Percentiles rank a stretch among this genome's conserved stretches.
These are phyloP conservation scores for Papilio aristodemus DNA, from an alignment of 1,140 invertebrate species.

Conservation along the genomic window DNA sequence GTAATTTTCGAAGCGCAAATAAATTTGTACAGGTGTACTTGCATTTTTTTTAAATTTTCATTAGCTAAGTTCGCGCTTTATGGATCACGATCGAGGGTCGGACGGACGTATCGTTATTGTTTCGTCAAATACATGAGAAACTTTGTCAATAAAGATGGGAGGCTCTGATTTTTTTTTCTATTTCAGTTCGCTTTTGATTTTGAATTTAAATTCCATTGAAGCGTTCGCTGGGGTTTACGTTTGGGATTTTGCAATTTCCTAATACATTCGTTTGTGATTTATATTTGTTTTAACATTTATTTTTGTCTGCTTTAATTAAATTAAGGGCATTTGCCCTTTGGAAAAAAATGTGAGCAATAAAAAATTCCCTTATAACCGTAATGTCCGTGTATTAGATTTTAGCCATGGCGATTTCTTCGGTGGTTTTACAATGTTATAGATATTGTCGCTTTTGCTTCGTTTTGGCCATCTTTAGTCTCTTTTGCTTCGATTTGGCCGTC, in stretches of 20 bases:
- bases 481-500: too few species aligned
- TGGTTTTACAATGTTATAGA: too few species aligned
- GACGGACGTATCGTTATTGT: slow-evolving; percentile 70
- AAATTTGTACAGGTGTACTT: slow-evolving; percentile 62
- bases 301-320: background rate
- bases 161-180: slow-evolving; percentile 56
- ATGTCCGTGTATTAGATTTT: too few species aligned
- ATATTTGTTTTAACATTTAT: background rate
- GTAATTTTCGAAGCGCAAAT: background rate
- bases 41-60: slow-evolving; percentile 76
- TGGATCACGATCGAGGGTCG: slow-evolving; percentile 72
- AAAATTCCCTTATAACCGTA: too few species aligned
- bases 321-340: background rate
- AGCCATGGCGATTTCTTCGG: too few species aligned
- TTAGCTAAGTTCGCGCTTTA: slow-evolving; percentile 79
- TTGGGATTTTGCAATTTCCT: background rate
- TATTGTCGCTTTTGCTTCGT: too few species aligned
- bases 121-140: slow-evolving; percentile 76
- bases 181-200: slow-evolving; percentile 35
- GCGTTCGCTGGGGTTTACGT: slow-evolving; percentile 24
- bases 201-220: slow-evolving; percentile 30
- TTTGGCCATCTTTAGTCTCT: too few species aligned
- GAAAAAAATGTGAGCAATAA: too few species aligned
- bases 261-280: background rate
- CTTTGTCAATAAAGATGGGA: slow-evolving; percentile 73